phyloP scores from a whole-genome alignment of 2,797 vertebrate species.

The Falco columbarius region DNA sequence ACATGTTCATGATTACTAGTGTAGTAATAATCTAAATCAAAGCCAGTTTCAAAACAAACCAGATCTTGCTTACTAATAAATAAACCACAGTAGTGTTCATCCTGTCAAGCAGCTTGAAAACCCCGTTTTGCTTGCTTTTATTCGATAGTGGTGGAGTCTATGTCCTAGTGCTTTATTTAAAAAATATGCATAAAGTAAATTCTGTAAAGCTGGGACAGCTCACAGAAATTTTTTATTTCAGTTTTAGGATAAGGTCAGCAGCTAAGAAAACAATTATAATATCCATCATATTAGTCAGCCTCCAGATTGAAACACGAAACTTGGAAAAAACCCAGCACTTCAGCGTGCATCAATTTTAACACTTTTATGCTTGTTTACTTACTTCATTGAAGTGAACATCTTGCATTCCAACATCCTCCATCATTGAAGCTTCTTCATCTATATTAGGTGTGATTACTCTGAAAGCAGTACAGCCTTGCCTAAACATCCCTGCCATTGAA shows the following conservation, averaged over 20 bases:
- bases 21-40: background rate
- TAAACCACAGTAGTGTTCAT: background rate
- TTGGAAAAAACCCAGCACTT: background rate
- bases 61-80: background rate
- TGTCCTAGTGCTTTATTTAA: background rate
- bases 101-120: background rate
- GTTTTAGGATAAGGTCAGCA: background rate
- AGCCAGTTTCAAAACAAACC: background rate
- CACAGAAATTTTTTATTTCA: background rate
- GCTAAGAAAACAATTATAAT: background rate
- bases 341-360: background rate
- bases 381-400: conserved; percentile 99
- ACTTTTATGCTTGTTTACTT: background rate
- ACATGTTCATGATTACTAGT: background rate
- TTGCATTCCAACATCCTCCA: conserved; percentile 98
- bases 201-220: background rate
- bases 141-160: background rate
- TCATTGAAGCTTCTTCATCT: conserved; percentile 97
- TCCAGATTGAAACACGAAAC: background rate
- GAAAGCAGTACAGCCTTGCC: conserved; percentile 93
- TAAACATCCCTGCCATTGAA: conserved; percentile 88
- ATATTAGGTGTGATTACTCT: conserved; percentile 95
- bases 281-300: background rate
- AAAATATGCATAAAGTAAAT: background rate
- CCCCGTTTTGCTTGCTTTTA: background rate